Base-by-base conservation (phyloP, 1,140 invertebrate genomes). In the Drosophila lowei region DNA sequence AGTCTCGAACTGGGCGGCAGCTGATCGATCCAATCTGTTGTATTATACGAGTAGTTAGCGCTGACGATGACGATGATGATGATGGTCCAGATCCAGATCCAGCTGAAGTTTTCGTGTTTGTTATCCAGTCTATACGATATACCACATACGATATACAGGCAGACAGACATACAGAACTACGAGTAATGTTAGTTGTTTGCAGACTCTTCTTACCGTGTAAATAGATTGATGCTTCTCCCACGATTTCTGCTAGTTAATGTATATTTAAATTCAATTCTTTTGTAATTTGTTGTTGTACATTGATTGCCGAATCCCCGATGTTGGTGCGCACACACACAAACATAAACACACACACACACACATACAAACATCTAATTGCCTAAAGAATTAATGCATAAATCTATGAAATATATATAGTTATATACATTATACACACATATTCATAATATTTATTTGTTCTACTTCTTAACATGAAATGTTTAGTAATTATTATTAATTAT, bases 361-460 rank as follows among this genome's bases (percentile, higher is more conserved):
- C 41, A 53, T 16, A 67, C 30, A 52, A 46, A 68, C 28, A 50
- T 62, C 67, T 56, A 62, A 43, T 72, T 80, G 78, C 62, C 77
- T 68, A 74, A 72, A 70, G 63, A 68, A 68, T 68, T 68, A 68
- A 49, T 68, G 50, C 50, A 67, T 68, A 68, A 68, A 68, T 68
- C 50, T 53, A 67, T 56, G n/a, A 67, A 68, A 68, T 65, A 67
- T 55, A 55, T 67, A 68, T 49, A 68, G 65, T 68, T 34, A 58
- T 64, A 76, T 16, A 74, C 64, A 55, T 59, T 59, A 77, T 38
- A 72, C 46, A 72, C 65, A 77, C 66, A 72, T 79, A 77, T 81
- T 72, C 64, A 65, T 66, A 81, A 67, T 84, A 85, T 85, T 85
- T 85, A 85, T 85, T 85, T 85, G 81, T 86, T 77, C 65, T 85